Evolutionary conservation across 2,797 vertebrate genomes (phyloP), one percentile per base, ranked within the genome.

Genomic region (Poeciliopsis gracilis): DNA sequence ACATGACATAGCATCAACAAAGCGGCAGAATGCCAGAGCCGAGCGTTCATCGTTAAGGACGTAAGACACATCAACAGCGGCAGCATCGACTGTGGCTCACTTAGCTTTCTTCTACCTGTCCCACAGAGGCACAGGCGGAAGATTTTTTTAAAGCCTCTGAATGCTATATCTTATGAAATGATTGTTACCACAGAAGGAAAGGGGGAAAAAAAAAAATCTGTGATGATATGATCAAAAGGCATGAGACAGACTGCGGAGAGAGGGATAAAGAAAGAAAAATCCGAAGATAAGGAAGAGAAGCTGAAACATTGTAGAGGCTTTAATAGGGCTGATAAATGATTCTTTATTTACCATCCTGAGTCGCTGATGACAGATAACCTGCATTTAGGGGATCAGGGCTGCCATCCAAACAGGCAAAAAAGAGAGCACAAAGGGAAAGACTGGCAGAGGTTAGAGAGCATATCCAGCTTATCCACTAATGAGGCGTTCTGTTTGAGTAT

Each of bases 281-380:
- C 49, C 30, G 0, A 67, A 76, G 90, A 92, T 87, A 91, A 90
- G 81, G 46, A 77, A 71, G 49, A 76, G 78, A 80, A 72, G 84
- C 80, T 51, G 49, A 85, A 77, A 83, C 75, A 72, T 81, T 53
- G 84, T 84, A 63, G 77, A 77, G 83, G 77, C 82, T 86, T 87
- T 87, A 91, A 90, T 82, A 84, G 88, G 87, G 76, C 86, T 90
- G 90, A 92, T 91, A 83, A 91, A 91, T 90, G 77, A 89, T 90
- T 89, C 84, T 91, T 92, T 93, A 91, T 94, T 94, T 91, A 90
- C 85, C 83, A 82, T 87, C 79, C 79, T 76, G 88, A 90, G 91
- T 91, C 91, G 87, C 85, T 85, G 93, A 93, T 93, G 93, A 93
- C 88, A 90, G 93, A 93, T 94, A 93, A 91, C 92, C 88, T 88